Evolutionary conservation across 2,113 vertebrate genomes (phyloP), one percentile per base, ranked within the genome.

Genomic region (Corythornis vintsioides): DNA sequence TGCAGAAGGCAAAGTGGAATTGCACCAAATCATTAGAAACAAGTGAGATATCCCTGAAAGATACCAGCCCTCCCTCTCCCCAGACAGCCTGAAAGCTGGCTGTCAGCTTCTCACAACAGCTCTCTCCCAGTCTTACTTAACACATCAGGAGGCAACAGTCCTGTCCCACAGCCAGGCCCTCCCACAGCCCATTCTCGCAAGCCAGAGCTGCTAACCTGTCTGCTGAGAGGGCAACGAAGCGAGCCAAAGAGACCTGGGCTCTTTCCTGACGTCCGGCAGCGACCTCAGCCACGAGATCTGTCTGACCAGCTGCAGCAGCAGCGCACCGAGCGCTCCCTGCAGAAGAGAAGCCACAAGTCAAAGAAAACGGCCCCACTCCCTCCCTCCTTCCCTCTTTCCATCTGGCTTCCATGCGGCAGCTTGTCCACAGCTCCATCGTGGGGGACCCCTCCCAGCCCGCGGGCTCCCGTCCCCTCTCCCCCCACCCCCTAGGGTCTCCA

Each of bases 221-320:
- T 56, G 89, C 83, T 55, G 80, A 1, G 86, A 2, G 25, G 83
- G 33, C 79, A 50, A 13, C 1, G 92, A 13, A 4, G 94, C 45
- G 0, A 64, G 21, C 89, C 89, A 67, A 52, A 53, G 65, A 7
- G 31, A 18, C 61, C 77, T 52, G 28, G 3, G 69, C 53, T 94
- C 86, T 0, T 60, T 77, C 31, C 80, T 19, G 80, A 60, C 0
- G 4, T 96, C 95, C 15, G 81, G 73, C 86, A 95, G 86, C 7
- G 89, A 88, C 4, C 89, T 66, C 61, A 95, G 77, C 93, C 94
- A 88, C 0, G 92, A 84, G 83, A 93, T 42, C 28, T 96, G 91
- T 5, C 89, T 10, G 77, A 92, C 43, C 86, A 96, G 73, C 89
- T 96, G 95, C 91, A 96, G 81, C 6, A 96, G 86, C 22, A 96